Conservation (phyloP, 2,113 vertebrate species). For the Cromileptes altivelis region DNA sequence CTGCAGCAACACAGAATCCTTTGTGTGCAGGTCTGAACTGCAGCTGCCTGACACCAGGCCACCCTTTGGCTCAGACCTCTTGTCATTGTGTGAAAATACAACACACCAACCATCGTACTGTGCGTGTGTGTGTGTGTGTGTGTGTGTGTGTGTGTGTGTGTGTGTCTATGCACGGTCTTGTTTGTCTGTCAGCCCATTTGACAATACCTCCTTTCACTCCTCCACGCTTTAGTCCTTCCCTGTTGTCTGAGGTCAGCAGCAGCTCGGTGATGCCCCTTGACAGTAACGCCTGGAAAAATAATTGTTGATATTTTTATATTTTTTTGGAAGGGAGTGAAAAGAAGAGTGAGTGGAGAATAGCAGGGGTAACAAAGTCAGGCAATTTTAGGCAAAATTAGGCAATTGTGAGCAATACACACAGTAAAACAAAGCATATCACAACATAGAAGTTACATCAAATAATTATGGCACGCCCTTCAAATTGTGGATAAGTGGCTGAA, state of each 20-base stretch:
- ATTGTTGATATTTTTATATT: background rate
- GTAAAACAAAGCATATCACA: too few species aligned
- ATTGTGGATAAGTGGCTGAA: too few species aligned
- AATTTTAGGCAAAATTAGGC: too few species aligned
- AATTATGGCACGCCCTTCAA: too few species aligned
- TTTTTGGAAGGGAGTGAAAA: background rate
- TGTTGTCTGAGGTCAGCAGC: slow-evolving; percentile 91
- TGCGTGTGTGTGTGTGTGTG: slow-evolving; percentile 6
- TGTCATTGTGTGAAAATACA: slow-evolving; percentile 23
- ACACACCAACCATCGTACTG: slow-evolving; percentile 4
- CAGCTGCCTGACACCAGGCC: slow-evolving; percentile 48
- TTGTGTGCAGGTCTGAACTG: slow-evolving; percentile 27
- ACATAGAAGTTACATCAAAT: too few species aligned
- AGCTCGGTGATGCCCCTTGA: slow-evolving; percentile 90
- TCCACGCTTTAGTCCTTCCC: slow-evolving; percentile 83
- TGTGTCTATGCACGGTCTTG: slow-evolving; percentile 11
- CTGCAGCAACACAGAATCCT: slow-evolving; percentile 5
- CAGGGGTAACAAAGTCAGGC: background rate
- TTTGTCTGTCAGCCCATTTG: slow-evolving; percentile 41
- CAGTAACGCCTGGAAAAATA: slow-evolving; percentile 83
- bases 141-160: slow-evolving; percentile 10
- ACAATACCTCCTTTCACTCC: slow-evolving; percentile 90
- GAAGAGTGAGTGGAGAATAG: background rate
- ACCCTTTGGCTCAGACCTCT: slow-evolving; percentile 27
- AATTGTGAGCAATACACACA: too few species aligned